Percentiles rank a stretch among this genome's conserved stretches.
Conservation (phyloP, 1,140 invertebrate genomes). For the Zaprionus africanus region DNA sequence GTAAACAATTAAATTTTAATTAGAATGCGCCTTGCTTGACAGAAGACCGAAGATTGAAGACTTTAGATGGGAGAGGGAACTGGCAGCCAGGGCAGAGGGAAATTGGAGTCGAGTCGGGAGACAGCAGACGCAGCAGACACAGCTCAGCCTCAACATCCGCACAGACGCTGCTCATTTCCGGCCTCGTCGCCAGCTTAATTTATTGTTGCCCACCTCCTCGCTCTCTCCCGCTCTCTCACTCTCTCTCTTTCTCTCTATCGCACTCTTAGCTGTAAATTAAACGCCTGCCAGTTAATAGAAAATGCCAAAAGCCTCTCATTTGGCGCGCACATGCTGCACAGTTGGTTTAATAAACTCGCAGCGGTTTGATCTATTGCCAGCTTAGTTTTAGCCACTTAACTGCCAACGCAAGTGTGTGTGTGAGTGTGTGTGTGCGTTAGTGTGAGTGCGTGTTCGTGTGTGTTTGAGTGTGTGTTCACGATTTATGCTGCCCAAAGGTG, state of each 20-base stretch:
- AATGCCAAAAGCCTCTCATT: constrained; percentile 74
- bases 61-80: neutral
- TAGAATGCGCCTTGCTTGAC: constrained; percentile 75
- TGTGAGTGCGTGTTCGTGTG: neutral
- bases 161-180: constrained; percentile 60
- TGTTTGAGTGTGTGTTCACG: neutral
- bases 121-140: neutral
- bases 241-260: neutral
- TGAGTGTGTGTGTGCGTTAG: neutral
- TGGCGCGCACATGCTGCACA: constrained; percentile 56
- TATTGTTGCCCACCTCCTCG: constrained; percentile 38
- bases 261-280: constrained; percentile 61
- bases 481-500: constrained; percentile 49
- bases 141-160: constrained; percentile 42
- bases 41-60: constrained; percentile 23
- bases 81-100: neutral
- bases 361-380: constrained; percentile 76
- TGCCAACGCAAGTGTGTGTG: constrained; percentile 40
- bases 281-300: constrained; percentile 75
- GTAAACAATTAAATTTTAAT: constrained; percentile 83
- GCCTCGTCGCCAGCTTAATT: constrained; percentile 62
- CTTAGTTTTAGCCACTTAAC: constrained; percentile 80
- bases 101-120: neutral
- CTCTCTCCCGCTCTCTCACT: neutral
- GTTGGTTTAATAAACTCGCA: constrained; percentile 58